phyloP scores from a whole-genome alignment of 1,140 invertebrate genomes.

The Lucilia cuprina region DNA sequence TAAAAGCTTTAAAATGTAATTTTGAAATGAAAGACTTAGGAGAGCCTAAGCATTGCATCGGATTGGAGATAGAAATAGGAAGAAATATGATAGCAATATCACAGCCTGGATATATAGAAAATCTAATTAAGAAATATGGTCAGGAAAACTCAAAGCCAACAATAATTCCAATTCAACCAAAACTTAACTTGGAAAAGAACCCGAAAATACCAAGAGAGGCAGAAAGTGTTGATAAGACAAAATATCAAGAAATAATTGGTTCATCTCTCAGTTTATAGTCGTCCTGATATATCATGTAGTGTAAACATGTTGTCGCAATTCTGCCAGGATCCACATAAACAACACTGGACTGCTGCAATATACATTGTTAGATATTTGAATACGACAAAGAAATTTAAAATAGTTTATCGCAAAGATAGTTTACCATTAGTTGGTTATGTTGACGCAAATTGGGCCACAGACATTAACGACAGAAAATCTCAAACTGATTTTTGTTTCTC shows the following conservation, averaged over 20 bases:
- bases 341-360: not conserved
- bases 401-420: no score
- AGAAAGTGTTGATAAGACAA: not conserved
- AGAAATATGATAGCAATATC: slow-evolving; percentile 41
- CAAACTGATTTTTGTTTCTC: no score
- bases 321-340: not conserved
- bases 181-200: slow-evolving; percentile 43
- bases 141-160: slow-evolving; percentile 45
- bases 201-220: slow-evolving; percentile 18
- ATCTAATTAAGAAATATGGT: slow-evolving; percentile 46
- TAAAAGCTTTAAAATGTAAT: no score
- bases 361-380: not conserved
- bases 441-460: not conserved
- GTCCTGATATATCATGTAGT: slow-evolving; percentile 62
- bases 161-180: slow-evolving; percentile 42
- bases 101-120: slow-evolving; percentile 56
- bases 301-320: slow-evolving; percentile 43
- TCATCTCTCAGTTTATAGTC: slow-evolving; percentile 48
- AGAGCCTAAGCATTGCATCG: not conserved
- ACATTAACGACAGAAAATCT: not conserved
- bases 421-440: not conserved
- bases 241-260: slow-evolving; percentile 59
- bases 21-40: no score
- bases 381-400: no score
- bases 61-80: not conserved